Evolutionary conservation across 2,113 vertebrate species (phyloP).

Genomic region (Copsychus sechellarum): DNA sequence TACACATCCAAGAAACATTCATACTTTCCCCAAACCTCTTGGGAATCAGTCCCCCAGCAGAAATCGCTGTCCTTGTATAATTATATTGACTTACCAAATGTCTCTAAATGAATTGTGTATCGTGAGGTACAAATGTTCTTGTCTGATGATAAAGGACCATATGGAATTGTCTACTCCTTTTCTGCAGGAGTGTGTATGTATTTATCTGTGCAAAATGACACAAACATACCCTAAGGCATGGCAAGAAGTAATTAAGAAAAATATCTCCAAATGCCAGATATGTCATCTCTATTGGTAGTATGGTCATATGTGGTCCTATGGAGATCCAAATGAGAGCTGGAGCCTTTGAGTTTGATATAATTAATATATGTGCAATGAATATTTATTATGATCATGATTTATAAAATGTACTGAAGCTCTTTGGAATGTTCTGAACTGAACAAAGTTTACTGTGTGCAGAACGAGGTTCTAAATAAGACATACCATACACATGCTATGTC

Average conservation of each 20-base stretch:
- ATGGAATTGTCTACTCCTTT: background rate
- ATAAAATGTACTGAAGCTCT: background rate
- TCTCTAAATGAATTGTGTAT: background rate
- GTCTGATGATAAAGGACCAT: background rate
- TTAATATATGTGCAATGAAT: background rate
- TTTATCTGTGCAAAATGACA: background rate
- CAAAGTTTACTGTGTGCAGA: background rate
- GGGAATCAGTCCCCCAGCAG: background rate
- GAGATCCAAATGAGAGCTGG: background rate
- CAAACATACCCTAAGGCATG: background rate
- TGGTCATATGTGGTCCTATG: background rate
- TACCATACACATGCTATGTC: background rate
- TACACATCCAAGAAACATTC: background rate
- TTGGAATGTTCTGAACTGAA: constrained; percentile 8
- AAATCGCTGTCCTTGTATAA: background rate
- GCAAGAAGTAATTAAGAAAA: background rate
- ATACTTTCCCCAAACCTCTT: background rate
- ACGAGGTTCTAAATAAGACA: constrained; percentile 7
- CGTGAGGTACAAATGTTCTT: background rate
- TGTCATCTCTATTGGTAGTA: background rate
- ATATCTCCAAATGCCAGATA: background rate
- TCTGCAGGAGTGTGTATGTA: background rate
- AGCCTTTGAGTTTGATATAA: background rate
- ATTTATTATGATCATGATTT: background rate
- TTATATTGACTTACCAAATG: background rate